phyloP scores from a whole-genome alignment of 2,113 vertebrate genomes.

The Diadophis punctatus region DNA sequence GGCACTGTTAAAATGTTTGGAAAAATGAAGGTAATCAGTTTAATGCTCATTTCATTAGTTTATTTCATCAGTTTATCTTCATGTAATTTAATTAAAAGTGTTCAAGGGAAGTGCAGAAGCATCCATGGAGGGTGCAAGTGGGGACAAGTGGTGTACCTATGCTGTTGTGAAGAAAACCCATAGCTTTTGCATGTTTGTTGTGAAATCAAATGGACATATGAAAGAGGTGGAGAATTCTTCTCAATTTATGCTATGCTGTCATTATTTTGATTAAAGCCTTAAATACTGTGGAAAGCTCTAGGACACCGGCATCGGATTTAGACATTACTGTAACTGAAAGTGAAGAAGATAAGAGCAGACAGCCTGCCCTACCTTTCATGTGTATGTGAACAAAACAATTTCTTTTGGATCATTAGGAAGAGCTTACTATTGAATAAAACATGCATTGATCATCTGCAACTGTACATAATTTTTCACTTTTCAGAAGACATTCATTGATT shows the following conservation, averaged over 20 bases:
- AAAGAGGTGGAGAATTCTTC: not conserved
- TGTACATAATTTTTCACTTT: not conserved
- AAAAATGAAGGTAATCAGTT: not conserved
- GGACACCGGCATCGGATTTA: not conserved
- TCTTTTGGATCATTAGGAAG: not conserved
- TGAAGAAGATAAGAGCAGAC: not conserved
- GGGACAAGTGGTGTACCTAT: not conserved
- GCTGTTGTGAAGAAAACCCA: not conserved
- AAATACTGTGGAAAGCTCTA: not conserved
- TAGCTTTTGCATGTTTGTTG: not conserved
- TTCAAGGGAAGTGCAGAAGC: not conserved
- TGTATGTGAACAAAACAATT: not conserved
- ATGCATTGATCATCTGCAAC: not conserved
- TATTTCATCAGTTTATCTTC: not conserved
- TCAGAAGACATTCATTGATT: constrained; percentile 1
- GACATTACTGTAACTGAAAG: not conserved
- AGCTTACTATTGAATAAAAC: not conserved
- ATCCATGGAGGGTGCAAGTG: not conserved
- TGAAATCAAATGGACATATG: not conserved
- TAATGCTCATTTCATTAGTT: not conserved
- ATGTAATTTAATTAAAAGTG: not conserved
- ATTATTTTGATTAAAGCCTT: not conserved
- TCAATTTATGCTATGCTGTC: not conserved
- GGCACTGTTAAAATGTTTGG: not conserved
- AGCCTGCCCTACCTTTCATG: not conserved